Evolutionary conservation across 2,888 invertebrate genomes (phyloP).

Genomic region (Drosophila parthenogenetica): DNA sequence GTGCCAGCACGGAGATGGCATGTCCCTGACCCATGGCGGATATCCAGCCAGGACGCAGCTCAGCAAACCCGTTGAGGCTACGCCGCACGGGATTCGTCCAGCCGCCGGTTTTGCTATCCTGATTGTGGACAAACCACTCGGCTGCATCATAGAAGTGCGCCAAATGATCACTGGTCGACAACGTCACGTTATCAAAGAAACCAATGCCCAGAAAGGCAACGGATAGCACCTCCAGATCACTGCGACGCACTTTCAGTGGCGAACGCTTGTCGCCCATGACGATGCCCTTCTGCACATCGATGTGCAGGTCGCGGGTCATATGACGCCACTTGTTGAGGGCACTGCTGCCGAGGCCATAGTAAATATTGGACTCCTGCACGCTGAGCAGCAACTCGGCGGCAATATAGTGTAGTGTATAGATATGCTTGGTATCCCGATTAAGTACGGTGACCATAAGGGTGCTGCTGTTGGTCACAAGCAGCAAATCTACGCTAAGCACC

Average conservation of each 20-base stretch:
- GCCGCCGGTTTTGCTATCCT: slow-evolving; percentile 94
- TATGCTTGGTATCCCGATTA: slow-evolving; percentile 91
- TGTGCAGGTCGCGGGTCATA: slow-evolving; percentile 93
- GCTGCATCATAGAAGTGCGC: slow-evolving; percentile 96
- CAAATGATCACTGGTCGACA: slow-evolving; percentile 94
- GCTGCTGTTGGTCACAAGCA: slow-evolving; percentile 90
- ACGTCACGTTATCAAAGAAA: slow-evolving; percentile 90
- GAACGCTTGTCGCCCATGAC: slow-evolving; percentile 83
- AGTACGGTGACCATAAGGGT: slow-evolving; percentile 92
- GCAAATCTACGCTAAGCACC: slow-evolving; percentile 90
- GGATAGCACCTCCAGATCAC: slow-evolving; percentile 87
- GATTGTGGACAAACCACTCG: slow-evolving; percentile 95
- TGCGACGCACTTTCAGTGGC: slow-evolving; percentile 82
- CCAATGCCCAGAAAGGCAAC: slow-evolving; percentile 90
- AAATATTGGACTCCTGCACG: slow-evolving; percentile 92
- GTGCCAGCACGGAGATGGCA: slow-evolving; percentile 95
- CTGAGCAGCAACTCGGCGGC: slow-evolving; percentile 90
- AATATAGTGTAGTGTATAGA: slow-evolving; percentile 93
- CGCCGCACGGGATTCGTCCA: slow-evolving; percentile 96
- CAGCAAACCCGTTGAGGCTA: slow-evolving; percentile 90
- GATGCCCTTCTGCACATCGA: slow-evolving; percentile 97
- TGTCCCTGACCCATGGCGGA: slow-evolving; percentile 99
- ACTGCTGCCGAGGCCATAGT: slow-evolving; percentile 92
- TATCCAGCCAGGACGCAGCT: slow-evolving; percentile 95
- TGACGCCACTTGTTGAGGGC: slow-evolving; percentile 89